Conservation (phyloP, 1,140 invertebrate genomes). For the Drosophila auraria region DNA sequence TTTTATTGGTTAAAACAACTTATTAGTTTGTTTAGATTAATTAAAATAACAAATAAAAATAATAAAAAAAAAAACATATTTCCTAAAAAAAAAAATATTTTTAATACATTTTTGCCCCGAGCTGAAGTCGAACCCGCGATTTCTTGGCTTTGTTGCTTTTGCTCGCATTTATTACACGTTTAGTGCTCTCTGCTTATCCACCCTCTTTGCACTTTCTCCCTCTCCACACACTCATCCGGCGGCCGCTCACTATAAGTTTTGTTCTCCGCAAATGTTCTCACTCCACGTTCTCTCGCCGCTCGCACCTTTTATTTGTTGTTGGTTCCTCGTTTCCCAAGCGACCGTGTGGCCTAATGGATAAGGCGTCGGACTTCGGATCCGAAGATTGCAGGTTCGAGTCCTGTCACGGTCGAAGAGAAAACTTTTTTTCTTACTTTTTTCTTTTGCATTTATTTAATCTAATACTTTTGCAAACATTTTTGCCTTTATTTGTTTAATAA, state of each 20-base stretch:
- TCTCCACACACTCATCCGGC: neutral
- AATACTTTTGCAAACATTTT: neutral
- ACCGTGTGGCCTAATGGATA: constrained; percentile 75
- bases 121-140: neutral
- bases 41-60: neutral
- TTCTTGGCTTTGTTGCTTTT: neutral
- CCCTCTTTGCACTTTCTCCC: neutral
- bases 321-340: constrained; percentile 8
- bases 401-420: constrained; percentile 31
- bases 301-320: constrained; percentile 17
- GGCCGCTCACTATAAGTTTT: neutral
- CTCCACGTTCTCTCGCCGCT: constrained; percentile 17
- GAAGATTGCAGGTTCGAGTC: constrained; percentile 79
- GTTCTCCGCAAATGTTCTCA: constrained; percentile 32
- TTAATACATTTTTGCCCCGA: neutral
- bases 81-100: neutral
- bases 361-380: constrained; percentile 79
- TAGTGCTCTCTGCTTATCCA: neutral
- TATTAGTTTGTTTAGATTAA: neutral
- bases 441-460: neutral
- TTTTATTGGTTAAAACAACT: neutral
- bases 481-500: neutral
- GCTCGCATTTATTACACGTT: neutral
- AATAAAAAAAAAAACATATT: neutral
- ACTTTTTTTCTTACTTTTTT: neutral